phyloP scores from a whole-genome alignment of 1,140 invertebrate species.

The Linepithema humile region DNA sequence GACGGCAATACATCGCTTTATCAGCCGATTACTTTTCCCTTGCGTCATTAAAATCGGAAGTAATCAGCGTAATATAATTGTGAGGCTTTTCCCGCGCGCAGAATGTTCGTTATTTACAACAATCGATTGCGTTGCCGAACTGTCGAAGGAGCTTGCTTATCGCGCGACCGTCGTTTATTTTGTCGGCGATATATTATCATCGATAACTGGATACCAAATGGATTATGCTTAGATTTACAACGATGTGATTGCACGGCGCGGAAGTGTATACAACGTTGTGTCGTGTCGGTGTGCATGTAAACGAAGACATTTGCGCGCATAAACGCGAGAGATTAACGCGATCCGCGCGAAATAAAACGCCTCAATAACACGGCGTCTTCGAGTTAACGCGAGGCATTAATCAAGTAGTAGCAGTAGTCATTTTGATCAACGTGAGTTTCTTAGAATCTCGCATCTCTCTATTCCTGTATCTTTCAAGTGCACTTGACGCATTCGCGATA shows the following conservation, averaged over 20 bases:
- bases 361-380: background rate
- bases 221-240: conserved; percentile 57
- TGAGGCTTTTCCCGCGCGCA: conserved; percentile 24
- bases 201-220: conserved; percentile 53
- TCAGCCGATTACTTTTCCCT: conserved; percentile 42
- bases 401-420: conserved; percentile 4
- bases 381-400: conserved; percentile 38
- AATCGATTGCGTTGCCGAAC: conserved; percentile 34
- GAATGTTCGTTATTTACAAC: conserved; percentile 35
- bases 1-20: conserved; percentile 42
- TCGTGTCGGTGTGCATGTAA: background rate
- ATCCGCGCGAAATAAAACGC: conserved; percentile 30
- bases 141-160: conserved; percentile 52
- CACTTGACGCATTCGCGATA: conserved; percentile 7
- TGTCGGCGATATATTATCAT: conserved; percentile 48
- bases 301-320: background rate
- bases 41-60: conserved; percentile 48
- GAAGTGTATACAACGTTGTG: background rate
- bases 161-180: conserved; percentile 27
- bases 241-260: conserved; percentile 28
- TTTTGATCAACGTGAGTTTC: conserved; percentile 37
- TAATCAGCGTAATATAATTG: conserved; percentile 31
- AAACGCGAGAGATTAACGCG: conserved; percentile 22
- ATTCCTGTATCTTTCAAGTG: background rate
- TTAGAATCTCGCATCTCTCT: background rate